Evolutionary conservation across 2,888 invertebrate genomes (phyloP), one percentile per base, ranked within the genome.

Genomic region (Brachylomia viminalis): DNA sequence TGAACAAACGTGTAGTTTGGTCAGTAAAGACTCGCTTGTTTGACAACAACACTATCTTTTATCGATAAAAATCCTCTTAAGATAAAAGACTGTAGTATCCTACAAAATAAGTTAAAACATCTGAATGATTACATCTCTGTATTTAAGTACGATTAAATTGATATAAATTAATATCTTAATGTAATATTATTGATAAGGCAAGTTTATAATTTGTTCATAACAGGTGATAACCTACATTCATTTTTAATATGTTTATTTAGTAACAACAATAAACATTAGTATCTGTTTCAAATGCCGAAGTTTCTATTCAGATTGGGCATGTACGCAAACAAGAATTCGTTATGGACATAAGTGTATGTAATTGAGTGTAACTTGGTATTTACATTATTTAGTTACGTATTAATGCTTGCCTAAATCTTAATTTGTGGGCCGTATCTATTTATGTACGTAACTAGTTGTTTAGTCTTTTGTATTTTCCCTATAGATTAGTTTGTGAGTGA

Each of bases 1-100:
- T 87, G 87, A 90, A 92, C 94, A 94, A 96, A 95, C 79, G 75
- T 78, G 62, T 85, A 69, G 88, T 92, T 91, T 95, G 94, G 93
- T 92, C 93, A 91, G 92, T 80, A 92, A 95, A 95, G 95, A 94
- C 91, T 83, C 86, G 89, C 91, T 92, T 89, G 89, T 83, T 84
- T 80, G 70, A 73, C 61, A 80, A 80, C 82, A 84, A 83, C 82
- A 87, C 86, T 83, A 82, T 87, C 85, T 86, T 88, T 85, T 86
- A 87, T 88, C 82, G 79, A 84, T 84, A 77, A 66, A 79, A 81
- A 81, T 79, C 80, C 73, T 79, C 73, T 84, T 80, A 70, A 81
- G 86, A 89, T 88, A 87, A 89, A 86, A 82, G 79, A 85, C 87
- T 82, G 83, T 80, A 81, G 84, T 86, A 81, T 85, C 85, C 91